phyloP scores from a whole-genome alignment of 2,888 invertebrate species.

The Oxycera nigricornis region DNA sequence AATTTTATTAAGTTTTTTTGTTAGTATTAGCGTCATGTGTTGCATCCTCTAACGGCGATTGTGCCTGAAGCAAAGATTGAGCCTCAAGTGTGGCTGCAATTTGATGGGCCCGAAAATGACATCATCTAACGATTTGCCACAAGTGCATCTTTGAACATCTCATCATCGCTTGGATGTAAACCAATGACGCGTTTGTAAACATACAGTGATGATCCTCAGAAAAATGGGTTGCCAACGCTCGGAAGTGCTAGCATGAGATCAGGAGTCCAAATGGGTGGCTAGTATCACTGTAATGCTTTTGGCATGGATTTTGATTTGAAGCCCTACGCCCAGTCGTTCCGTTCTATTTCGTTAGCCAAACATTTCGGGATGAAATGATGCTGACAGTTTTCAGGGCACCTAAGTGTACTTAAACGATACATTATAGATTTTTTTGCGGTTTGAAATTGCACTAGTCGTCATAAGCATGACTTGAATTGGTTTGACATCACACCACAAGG shows the following conservation, averaged over 20 bases:
- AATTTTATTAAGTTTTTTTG: conserved; percentile 2
- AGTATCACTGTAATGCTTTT: too few relatives aligned
- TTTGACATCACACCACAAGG: not conserved
- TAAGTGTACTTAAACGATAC: not conserved
- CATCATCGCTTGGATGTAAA: not conserved
- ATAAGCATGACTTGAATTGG: not conserved
- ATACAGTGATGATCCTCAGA: too few relatives aligned
- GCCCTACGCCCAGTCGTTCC: too few relatives aligned
- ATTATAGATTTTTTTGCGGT: not conserved
- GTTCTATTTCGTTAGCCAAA: too few relatives aligned
- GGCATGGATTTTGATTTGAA: too few relatives aligned
- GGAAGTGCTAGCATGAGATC: too few relatives aligned
- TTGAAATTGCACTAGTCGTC: not conserved
- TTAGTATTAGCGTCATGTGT: not conserved
- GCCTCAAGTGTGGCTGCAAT: not conserved
- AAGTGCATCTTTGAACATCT: not conserved
- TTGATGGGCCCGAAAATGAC: conserved; percentile 18
- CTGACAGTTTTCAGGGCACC: too few relatives aligned
- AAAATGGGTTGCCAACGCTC: too few relatives aligned
- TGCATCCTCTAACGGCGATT: conserved; percentile 11
- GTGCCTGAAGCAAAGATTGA: not conserved
- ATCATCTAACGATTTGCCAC: conserved; percentile 14
- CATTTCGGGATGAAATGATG: too few relatives aligned
- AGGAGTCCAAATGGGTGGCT: too few relatives aligned
- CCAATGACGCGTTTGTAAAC: not conserved